Conservation (phyloP, 1,140 invertebrate genomes). For the Aphis gossypii region DNA sequence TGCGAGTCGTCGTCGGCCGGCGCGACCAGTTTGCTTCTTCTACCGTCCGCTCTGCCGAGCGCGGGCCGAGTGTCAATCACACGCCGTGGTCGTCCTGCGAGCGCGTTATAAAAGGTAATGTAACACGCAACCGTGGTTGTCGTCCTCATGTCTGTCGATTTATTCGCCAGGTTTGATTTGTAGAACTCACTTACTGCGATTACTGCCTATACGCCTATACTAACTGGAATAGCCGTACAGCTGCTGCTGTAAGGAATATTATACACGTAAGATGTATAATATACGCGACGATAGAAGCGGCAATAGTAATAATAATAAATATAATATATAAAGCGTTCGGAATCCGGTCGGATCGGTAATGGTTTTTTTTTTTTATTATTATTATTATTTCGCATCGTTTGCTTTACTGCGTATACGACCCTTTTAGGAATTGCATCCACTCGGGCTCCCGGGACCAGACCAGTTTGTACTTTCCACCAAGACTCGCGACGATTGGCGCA, state of each 20-base stretch:
- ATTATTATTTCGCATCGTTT: background rate
- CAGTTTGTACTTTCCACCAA: conserved; percentile 31
- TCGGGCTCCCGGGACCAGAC: conserved; percentile 3
- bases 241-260: background rate
- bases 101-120: conserved; percentile 50
- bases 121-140: conserved; percentile 31
- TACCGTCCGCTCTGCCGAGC: background rate
- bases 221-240: conserved; percentile 23
- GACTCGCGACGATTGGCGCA: conserved; percentile 20
- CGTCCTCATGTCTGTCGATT: conserved; percentile 54
- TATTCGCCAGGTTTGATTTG: conserved; percentile 54
- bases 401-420: background rate
- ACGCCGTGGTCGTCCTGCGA: background rate
- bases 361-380: background rate
- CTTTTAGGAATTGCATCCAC: conserved; percentile 29
- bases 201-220: background rate
- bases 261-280: background rate
- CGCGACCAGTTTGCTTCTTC: background rate
- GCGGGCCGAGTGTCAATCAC: conserved; percentile 40
- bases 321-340: background rate
- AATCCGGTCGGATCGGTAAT: conserved; percentile 51
- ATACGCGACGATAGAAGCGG: background rate
- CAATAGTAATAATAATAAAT: background rate
- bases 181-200: conserved; percentile 20
- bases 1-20: background rate